These are phyloP conservation scores for Pseudeuparius sepicola DNA, from an alignment of 2,888 invertebrate genomes.

Conservation along the genomic window DNA sequence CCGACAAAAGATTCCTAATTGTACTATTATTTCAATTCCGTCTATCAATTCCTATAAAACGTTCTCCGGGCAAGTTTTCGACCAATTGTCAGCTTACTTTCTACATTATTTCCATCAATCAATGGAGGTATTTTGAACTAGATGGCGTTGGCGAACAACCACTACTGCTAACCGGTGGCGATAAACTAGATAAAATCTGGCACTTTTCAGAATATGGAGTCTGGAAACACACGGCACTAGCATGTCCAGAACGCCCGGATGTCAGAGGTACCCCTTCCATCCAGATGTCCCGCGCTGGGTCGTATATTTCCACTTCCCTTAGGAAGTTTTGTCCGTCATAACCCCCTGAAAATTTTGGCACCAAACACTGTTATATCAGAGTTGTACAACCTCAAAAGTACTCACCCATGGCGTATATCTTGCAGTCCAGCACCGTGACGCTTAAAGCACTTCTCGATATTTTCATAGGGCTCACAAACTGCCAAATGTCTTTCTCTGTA, in stretches of 20 bases:
- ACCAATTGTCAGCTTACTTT: too few relatives aligned
- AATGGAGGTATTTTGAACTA: too few relatives aligned
- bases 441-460: slow-evolving; percentile 81
- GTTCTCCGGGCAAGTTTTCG: too few relatives aligned
- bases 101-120: too few relatives aligned
- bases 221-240: slow-evolving; percentile 79
- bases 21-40: too few relatives aligned
- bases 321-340: slow-evolving; percentile 83
- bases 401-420: slow-evolving; percentile 80
- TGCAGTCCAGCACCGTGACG: slow-evolving; percentile 75
- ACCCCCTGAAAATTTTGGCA: slow-evolving; percentile 57
- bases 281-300: slow-evolving; percentile 70
- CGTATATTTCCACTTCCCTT: slow-evolving; percentile 80
- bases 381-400: slow-evolving; percentile 6
- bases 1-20: too few relatives aligned
- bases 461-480: slow-evolving; percentile 61
- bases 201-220: too few relatives aligned
- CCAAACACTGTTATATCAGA: background rate
- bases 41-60: too few relatives aligned
- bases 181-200: too few relatives aligned
- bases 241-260: slow-evolving; percentile 84
- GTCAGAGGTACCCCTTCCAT: slow-evolving; percentile 64
- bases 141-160: too few relatives aligned
- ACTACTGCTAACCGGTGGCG: too few relatives aligned
- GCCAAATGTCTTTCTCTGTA: slow-evolving; percentile 74